phyloP scores from a whole-genome alignment of 2,888 invertebrate species.

The Drosophila bunnanda region DNA sequence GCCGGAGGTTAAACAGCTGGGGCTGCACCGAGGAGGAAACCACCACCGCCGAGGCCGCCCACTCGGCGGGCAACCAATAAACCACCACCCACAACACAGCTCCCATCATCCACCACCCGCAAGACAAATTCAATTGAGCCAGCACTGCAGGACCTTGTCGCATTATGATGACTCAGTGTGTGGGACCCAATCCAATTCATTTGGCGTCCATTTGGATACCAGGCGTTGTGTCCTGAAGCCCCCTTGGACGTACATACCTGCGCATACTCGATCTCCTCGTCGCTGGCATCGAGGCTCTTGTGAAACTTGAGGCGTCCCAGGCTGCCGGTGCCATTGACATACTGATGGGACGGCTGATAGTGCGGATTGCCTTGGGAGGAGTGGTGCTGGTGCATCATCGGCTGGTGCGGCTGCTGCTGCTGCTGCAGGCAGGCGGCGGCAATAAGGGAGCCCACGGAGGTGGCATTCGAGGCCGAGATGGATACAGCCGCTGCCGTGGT shows the following conservation, averaged over 20 bases:
- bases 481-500: conserved; percentile 69
- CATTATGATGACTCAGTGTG: conserved; percentile 69
- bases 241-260: conserved; percentile 84
- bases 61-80: conserved; percentile 38
- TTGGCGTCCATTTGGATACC: conserved; percentile 71
- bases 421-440: conserved; percentile 67
- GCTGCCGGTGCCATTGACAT: conserved; percentile 83
- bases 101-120: conserved; percentile 47
- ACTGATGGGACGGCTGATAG: conserved; percentile 61
- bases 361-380: conserved; percentile 10
- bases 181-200: conserved; percentile 43
- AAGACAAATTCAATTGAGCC: conserved; percentile 76
- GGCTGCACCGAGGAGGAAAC: conserved; percentile 15
- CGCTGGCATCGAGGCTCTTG: conserved; percentile 84
- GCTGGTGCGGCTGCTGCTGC: conserved; percentile 13
- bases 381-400: conserved; percentile 38
- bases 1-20: conserved; percentile 71
- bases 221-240: not conserved
- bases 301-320: conserved; percentile 82
- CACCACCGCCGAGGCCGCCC: conserved; percentile 17
- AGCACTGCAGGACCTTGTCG: conserved; percentile 65
- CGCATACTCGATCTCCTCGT: conserved; percentile 86
- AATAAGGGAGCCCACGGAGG: conserved; percentile 69
- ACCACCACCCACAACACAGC: conserved; percentile 56
- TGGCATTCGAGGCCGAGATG: conserved; percentile 70